Conservation (phyloP, 2,888 invertebrate genomes). For the Lasioglossum pauxillum region DNA sequence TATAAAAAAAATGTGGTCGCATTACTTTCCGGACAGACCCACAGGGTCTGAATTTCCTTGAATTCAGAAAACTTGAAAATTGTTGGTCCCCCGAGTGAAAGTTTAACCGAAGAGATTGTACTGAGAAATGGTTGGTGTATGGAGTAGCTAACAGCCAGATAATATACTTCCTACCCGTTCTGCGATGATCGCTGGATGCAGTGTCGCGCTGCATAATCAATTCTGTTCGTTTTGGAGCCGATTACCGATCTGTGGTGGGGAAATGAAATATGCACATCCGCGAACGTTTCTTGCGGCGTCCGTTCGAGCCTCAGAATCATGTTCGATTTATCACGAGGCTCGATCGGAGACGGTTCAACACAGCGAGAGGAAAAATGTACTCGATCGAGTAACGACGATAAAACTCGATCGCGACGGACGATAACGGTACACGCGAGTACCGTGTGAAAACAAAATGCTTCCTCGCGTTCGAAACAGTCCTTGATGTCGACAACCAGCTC, state of each 20-base stretch:
- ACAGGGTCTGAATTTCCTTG: no score
- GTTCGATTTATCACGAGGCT: conserved; percentile 12
- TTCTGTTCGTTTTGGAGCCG: background rate
- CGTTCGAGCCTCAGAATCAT: background rate
- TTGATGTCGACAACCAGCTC: background rate
- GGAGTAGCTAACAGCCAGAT: background rate
- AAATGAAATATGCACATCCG: conserved; percentile 15
- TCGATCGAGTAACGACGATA: conserved; percentile 34
- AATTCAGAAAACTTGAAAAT: no score
- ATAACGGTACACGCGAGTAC: conserved; percentile 52
- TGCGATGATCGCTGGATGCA: background rate
- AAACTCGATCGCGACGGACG: conserved; percentile 39
- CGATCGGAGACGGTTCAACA: background rate
- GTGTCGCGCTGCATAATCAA: background rate
- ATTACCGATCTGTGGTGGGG: background rate
- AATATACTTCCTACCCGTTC: background rate
- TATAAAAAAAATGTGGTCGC: no score
- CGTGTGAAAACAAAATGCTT: conserved; percentile 38
- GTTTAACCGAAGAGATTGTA: background rate
- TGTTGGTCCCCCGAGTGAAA: no score
- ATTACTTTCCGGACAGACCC: no score
- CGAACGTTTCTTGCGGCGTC: background rate
- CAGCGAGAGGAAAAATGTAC: background rate
- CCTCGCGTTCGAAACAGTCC: background rate
- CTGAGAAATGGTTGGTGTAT: background rate